Percentiles rank a stretch among this genome's conserved stretches.
Evolutionary conservation across 2,113 vertebrate genomes (phyloP).

Genomic region (Calonectris borealis): DNA sequence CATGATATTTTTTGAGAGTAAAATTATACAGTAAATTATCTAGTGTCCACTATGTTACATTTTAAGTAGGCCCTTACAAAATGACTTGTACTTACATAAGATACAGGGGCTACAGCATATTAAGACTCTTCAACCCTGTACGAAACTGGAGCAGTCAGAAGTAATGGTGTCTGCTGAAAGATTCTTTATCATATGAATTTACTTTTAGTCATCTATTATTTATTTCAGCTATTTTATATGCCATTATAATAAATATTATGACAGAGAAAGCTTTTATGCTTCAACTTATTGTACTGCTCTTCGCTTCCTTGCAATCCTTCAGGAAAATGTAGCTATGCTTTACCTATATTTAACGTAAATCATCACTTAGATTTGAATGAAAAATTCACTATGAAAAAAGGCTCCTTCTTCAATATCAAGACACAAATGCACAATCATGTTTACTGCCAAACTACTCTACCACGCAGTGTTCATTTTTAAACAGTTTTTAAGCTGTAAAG

Average conservation of each 20-base stretch:
- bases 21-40: slow-evolving; percentile 70
- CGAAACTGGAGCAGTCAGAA: slow-evolving; percentile 78
- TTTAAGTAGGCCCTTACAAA: slow-evolving; percentile 63
- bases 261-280: slow-evolving; percentile 91
- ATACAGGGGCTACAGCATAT: slow-evolving; percentile 70
- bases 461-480: slow-evolving; percentile 70
- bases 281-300: slow-evolving; percentile 79
- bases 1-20: background rate
- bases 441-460: slow-evolving; percentile 65
- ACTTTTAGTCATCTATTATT: slow-evolving; percentile 95
- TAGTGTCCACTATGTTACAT: slow-evolving; percentile 55
- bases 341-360: slow-evolving; percentile 93
- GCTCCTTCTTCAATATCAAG: slow-evolving; percentile 66
- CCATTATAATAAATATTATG: slow-evolving; percentile 95
- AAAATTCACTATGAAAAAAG: slow-evolving; percentile 77
- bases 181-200: slow-evolving; percentile 90
- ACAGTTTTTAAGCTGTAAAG: slow-evolving; percentile 71
- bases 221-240: slow-evolving; percentile 95
- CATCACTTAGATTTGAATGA: slow-evolving; percentile 83
- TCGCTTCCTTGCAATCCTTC: slow-evolving; percentile 92
- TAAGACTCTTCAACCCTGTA: slow-evolving; percentile 80
- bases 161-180: slow-evolving; percentile 91
- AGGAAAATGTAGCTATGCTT: slow-evolving; percentile 85
- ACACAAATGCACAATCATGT: slow-evolving; percentile 74
- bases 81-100: slow-evolving; percentile 70